Base-by-base conservation (phyloP, 1,140 invertebrate genomes). In the Hormaphis cornu region DNA sequence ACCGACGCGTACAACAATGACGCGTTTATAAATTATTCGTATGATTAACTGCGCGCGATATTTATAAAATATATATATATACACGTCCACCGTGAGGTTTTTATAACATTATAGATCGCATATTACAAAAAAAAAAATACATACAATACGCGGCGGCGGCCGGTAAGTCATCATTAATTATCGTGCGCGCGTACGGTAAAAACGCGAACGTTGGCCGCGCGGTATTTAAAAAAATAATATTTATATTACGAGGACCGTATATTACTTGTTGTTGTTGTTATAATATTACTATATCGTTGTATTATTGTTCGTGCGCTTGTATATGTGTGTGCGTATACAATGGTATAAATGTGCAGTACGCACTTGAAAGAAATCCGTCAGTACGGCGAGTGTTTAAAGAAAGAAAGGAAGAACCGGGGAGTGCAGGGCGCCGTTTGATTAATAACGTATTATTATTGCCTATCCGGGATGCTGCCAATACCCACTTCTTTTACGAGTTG, bases 311-410 rank as follows among this genome's bases (percentile, higher is more conserved):
- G 53, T 37, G 53, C 24, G 33, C 33, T 30, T 56, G n/a, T n/a
- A n/a, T n/a, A n/a, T n/a, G n/a, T n/a, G n/a, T n/a, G n/a, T n/a
- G n/a, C n/a, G n/a, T n/a, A n/a, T n/a, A n/a, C n/a, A n/a, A n/a
- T n/a, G n/a, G n/a, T n/a, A n/a, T n/a, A n/a, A n/a, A n/a, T n/a
- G n/a, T n/a, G n/a, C n/a, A n/a, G n/a, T 56, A 16, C 33, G 33
- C 40, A 58, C 54, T 58, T 40, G 54, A 58, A 58, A 58, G 54
- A 58, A 58, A 58, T 40, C 54, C 40, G 54, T 58, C 54, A 58
- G 54, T 54, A 33, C 9, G 30, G 54, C 14, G 33, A 58, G 33
- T 35, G 54, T 40, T 40, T 58, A 24, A 24, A 22, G 30, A 6
- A 6, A 9, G 9, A 9, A 4, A 33, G 30, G 4, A 33, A 33